Percentiles rank a stretch among this genome's conserved stretches.
phyloP scores from a whole-genome alignment of 2,113 vertebrate genomes.

The Dipodomys ordii region DNA sequence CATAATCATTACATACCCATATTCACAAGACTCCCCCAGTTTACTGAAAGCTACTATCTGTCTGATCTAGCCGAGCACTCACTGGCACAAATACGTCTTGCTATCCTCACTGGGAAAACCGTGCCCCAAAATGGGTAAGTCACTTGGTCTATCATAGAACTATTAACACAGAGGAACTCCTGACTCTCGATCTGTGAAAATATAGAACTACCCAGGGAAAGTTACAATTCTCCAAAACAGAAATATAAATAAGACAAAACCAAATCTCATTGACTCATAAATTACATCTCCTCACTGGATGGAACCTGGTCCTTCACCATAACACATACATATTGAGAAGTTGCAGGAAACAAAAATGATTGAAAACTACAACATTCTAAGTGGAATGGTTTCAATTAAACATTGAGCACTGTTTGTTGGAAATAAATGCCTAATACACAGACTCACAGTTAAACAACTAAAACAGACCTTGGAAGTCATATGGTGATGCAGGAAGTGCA shows the following conservation, averaged over 20 bases:
- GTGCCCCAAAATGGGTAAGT: not conserved
- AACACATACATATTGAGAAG: not conserved
- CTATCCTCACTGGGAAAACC: not conserved
- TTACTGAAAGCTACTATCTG: not conserved
- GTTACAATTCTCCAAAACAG: not conserved
- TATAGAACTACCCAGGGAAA: not conserved
- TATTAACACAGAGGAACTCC: not conserved
- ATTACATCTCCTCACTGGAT: not conserved
- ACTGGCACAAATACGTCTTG: not conserved
- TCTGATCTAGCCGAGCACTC: not conserved
- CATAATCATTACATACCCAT: not conserved
- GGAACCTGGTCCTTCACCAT: not conserved
- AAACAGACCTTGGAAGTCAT: slow-evolving; percentile 18
- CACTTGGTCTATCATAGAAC: not conserved
- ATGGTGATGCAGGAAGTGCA: not conserved
- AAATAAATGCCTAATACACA: slow-evolving; percentile 45
- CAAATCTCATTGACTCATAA: not conserved
- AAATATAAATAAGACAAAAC: slow-evolving; percentile 13
- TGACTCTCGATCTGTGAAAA: not conserved
- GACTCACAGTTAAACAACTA: slow-evolving; percentile 4
- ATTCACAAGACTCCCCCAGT: not conserved
- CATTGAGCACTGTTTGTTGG: not conserved
- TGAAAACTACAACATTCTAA: not conserved
- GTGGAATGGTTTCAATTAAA: not conserved
- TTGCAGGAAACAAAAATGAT: fast-evolving